Percentiles rank a stretch among this genome's conserved stretches.
phyloP scores from a whole-genome alignment of 30 jellyfish, hydroid and myxozoan species.

The Cassiopea andromeda region DNA sequence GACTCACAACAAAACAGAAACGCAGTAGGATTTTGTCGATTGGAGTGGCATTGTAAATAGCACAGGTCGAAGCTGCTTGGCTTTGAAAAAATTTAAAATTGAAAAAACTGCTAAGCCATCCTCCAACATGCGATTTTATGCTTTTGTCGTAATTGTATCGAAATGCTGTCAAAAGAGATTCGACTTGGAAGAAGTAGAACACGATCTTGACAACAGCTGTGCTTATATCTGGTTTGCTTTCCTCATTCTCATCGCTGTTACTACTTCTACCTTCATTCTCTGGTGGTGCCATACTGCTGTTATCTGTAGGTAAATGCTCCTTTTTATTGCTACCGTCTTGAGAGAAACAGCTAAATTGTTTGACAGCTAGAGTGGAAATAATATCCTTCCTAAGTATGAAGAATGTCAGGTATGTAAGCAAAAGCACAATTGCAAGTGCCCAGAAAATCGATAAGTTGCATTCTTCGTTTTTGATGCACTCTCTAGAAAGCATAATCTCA shows the following conservation, averaged over 20 bases:
- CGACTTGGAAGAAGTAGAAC: conserved; percentile 27
- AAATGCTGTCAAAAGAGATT: conserved; percentile 1
- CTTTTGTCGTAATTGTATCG: neutral
- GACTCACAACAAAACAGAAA: neutral
- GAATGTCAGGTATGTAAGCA: neutral
- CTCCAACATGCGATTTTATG: neutral
- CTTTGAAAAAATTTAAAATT: conserved; percentile 4
- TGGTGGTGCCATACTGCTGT: neutral
- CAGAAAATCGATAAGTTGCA: conserved; percentile 4
- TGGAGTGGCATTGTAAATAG: conserved; percentile 8
- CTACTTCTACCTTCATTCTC: neutral
- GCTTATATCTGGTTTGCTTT: neutral
- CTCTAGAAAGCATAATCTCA: conserved; percentile 17
- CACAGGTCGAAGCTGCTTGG: neutral
- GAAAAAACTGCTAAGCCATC: conserved; percentile 9
- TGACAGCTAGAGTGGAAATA: neutral
- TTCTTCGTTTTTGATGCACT: conserved; percentile 2
- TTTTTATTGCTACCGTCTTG: neutral
- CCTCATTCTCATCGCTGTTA: neutral
- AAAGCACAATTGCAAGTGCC: conserved; percentile 2
- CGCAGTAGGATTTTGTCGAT: neutral
- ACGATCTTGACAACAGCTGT: conserved; percentile 7
- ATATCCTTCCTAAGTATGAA: conserved; percentile 2
- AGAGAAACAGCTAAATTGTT: neutral
- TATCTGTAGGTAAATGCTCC: neutral